phyloP scores from a whole-genome alignment of 2,113 vertebrate genomes.

The Mustela lutreola region DNA sequence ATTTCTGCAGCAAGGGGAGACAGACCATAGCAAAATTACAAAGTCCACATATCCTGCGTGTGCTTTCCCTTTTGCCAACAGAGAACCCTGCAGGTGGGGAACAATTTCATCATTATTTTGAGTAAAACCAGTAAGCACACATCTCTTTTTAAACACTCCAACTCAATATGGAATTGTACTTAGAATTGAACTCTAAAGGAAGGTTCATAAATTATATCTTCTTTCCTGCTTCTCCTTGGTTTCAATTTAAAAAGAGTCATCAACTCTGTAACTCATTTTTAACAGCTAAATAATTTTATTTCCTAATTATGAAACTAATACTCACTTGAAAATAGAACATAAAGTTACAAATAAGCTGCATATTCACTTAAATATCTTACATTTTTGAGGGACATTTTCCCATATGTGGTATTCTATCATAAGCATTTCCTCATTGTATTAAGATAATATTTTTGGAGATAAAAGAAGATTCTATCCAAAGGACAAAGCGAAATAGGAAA shows the following conservation, averaged over 20 bases:
- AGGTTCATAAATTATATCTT: neutral
- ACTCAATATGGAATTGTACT: neutral
- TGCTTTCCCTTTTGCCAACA: neutral
- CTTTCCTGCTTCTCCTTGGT: neutral
- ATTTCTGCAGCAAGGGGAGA: neutral
- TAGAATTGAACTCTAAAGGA: constrained; percentile 38
- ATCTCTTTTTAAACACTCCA: neutral
- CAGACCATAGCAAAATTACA: neutral
- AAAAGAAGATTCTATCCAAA: constrained; percentile 43
- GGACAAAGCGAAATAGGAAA: constrained; percentile 35
- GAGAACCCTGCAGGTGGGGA: neutral
- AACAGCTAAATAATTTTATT: constrained; percentile 36
- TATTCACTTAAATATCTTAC: constrained; percentile 20
- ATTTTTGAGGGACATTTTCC: neutral
- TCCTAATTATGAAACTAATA: constrained; percentile 29
- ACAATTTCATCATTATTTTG: constrained; percentile 30
- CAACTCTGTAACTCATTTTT: neutral
- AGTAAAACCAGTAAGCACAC: neutral
- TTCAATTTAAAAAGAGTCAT: constrained; percentile 3
- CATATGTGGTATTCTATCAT: neutral
- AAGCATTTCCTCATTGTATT: neutral
- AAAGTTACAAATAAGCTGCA: neutral
- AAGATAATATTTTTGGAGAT: constrained; percentile 12
- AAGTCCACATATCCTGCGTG: neutral
- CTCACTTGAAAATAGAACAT: constrained; percentile 24